Evolutionary conservation across 53 echinoderm and acorn worm genomes (phyloP).

Genomic region (Astropecten irregularis): DNA sequence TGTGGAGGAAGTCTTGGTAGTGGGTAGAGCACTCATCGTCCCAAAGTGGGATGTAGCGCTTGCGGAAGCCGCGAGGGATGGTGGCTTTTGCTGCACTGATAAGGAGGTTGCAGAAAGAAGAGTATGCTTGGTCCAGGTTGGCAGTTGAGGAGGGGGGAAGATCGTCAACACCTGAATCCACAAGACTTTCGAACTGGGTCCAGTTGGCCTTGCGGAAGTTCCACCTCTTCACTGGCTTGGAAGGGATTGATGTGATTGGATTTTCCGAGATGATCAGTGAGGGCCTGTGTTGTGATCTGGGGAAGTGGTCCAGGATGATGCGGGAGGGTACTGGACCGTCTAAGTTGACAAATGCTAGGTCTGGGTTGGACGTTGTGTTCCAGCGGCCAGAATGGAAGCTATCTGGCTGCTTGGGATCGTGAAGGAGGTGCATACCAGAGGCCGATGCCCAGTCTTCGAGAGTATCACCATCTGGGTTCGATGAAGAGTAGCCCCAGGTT

Average conservation of each 20-base stretch:
- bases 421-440: conserved; percentile 18
- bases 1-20: conserved; percentile 16
- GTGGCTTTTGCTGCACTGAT: conserved; percentile 20
- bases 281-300: conserved; percentile 41
- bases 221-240: conserved; percentile 21
- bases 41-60: conserved; percentile 29
- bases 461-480: conserved; percentile 38
- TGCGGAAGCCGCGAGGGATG: conserved; percentile 39
- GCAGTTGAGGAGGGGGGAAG: conserved; percentile 14
- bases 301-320: conserved; percentile 33
- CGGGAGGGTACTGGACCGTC: conserved; percentile 13
- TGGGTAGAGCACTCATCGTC: conserved; percentile 32
- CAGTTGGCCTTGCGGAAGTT: conserved; percentile 32
- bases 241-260: neutral
- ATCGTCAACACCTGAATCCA: conserved; percentile 12
- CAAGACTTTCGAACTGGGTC: conserved; percentile 34
- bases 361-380: conserved; percentile 43
- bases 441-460: conserved; percentile 57
- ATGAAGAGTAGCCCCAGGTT: conserved; percentile 38
- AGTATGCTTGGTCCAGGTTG: conserved; percentile 42
- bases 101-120: conserved; percentile 22
- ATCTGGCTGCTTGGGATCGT: conserved; percentile 27
- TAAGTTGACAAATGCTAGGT: conserved; percentile 12
- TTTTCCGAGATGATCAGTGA: neutral
- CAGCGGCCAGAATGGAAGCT: conserved; percentile 48